Evolutionary conservation across 1,140 invertebrate genomes (phyloP).

Genomic region (Aculops lycopersici): DNA sequence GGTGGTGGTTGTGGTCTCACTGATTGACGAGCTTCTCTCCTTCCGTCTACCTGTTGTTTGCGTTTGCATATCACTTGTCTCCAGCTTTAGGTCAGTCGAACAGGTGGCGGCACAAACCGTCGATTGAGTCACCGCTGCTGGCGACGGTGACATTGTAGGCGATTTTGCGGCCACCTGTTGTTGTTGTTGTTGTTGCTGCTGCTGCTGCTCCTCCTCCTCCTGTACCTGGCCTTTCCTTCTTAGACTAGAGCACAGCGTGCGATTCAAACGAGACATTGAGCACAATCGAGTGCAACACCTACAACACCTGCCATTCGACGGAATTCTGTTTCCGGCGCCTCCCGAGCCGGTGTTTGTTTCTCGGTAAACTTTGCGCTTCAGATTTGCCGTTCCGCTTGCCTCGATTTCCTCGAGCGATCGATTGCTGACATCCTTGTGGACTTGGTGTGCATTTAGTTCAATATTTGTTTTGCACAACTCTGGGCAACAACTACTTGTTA

Average conservation of each 20-base stretch:
- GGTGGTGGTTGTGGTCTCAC: background rate
- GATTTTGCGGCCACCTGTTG: conserved; percentile 1
- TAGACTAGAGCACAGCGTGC: background rate
- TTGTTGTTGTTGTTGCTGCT: background rate
- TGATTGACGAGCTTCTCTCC: background rate
- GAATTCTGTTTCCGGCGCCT: background rate
- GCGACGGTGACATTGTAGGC: conserved; percentile 1
- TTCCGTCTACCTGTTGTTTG: background rate
- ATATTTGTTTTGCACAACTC: too few species aligned
- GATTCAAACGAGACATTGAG: background rate
- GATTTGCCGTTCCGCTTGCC: too few species aligned
- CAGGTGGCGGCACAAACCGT: too few species aligned
- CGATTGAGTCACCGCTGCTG: background rate
- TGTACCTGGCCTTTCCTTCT: background rate
- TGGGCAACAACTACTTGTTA: too few species aligned
- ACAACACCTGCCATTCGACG: background rate
- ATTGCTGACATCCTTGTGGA: too few species aligned
- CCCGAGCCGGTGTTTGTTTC: background rate
- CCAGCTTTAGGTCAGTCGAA: too few species aligned
- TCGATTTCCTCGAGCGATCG: too few species aligned
- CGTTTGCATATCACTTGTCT: too few species aligned
- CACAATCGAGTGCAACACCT: background rate
- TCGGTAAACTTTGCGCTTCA: too few species aligned
- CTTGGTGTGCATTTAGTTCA: too few species aligned
- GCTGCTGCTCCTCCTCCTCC: background rate